phyloP scores from a whole-genome alignment of 1,140 invertebrate genomes.

The Lethrus apterus region DNA sequence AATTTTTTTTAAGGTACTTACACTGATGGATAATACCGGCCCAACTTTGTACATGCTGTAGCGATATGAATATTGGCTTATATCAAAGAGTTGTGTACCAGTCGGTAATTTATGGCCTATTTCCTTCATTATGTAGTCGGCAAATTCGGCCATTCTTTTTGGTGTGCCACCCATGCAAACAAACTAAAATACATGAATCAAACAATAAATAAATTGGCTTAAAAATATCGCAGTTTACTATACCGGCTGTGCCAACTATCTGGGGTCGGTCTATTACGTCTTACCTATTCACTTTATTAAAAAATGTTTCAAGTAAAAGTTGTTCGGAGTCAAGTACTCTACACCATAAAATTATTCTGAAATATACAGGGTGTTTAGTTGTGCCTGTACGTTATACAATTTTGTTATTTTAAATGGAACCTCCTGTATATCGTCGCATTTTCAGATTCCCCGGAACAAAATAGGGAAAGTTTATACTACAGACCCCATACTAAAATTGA shows the following conservation, averaged over 20 bases:
- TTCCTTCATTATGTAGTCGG: conserved; percentile 84
- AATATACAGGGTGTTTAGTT: no score
- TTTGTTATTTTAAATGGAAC: no score
- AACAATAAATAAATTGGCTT: no score
- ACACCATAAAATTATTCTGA: no score
- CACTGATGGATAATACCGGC: conserved; percentile 84
- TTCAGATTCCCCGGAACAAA: background rate
- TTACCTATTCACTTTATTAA: no score
- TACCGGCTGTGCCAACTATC: no score
- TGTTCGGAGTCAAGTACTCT: no score
- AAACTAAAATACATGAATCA: conserved; percentile 59
- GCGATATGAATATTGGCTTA: conserved; percentile 85
- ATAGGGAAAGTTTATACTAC: background rate
- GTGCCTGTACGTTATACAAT: no score
- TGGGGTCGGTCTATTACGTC: no score
- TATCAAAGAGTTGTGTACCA: conserved; percentile 79
- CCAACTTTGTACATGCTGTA: conserved; percentile 98
- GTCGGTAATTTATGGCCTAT: conserved; percentile 83
- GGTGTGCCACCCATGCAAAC: conserved; percentile 97
- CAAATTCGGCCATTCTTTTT: conserved; percentile 90
- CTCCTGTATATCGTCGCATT: background rate
- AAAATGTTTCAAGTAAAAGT: no score
- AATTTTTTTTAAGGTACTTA: conserved; percentile 51
- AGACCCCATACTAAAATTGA: no score
- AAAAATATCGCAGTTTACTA: no score